phyloP scores from a whole-genome alignment of 2,797 vertebrate species.

The Salarias fasciatus region DNA sequence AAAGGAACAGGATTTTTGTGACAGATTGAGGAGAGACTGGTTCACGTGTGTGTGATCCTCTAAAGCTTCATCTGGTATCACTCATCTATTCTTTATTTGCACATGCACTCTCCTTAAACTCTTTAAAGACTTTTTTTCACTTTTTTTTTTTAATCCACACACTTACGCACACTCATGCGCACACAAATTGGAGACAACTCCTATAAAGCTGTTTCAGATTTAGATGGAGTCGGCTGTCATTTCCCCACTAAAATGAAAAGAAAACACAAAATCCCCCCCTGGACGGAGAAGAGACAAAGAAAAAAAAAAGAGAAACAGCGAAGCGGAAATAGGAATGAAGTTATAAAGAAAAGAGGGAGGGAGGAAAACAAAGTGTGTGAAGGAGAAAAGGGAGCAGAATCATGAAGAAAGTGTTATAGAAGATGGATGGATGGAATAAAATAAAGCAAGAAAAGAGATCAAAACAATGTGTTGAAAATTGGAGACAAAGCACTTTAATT shows the following conservation, averaged over 20 bases:
- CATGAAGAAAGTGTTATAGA: background rate
- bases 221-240: constrained; percentile 51
- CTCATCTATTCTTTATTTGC: constrained; percentile 21
- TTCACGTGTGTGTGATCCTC: constrained; percentile 19
- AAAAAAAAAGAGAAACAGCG: constrained; percentile 1
- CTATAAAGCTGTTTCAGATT: constrained; percentile 56
- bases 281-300: constrained; percentile 33
- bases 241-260: constrained; percentile 67
- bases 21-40: constrained; percentile 14
- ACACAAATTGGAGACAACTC: constrained; percentile 22
- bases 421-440: too few relatives aligned
- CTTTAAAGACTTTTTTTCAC: constrained; percentile 11
- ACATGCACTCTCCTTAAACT: background rate
- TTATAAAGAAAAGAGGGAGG: constrained; percentile 6
- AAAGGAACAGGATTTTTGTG: constrained; percentile 4
- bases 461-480: too few relatives aligned
- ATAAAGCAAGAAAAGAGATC: too few relatives aligned
- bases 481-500: too few relatives aligned
- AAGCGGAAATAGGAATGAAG: constrained; percentile 3
- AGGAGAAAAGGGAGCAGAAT: background rate
- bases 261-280: constrained; percentile 48
- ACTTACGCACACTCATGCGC: background rate
- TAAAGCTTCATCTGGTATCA: constrained; percentile 49
- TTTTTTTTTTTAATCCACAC: too few relatives aligned
- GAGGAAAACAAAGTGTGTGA: background rate